A percentile compares a stretch with the other conserved stretches of the same genome.
Evolutionary conservation across 2,113 vertebrate species (phyloP).

Genomic region (Papio anubis): DNA sequence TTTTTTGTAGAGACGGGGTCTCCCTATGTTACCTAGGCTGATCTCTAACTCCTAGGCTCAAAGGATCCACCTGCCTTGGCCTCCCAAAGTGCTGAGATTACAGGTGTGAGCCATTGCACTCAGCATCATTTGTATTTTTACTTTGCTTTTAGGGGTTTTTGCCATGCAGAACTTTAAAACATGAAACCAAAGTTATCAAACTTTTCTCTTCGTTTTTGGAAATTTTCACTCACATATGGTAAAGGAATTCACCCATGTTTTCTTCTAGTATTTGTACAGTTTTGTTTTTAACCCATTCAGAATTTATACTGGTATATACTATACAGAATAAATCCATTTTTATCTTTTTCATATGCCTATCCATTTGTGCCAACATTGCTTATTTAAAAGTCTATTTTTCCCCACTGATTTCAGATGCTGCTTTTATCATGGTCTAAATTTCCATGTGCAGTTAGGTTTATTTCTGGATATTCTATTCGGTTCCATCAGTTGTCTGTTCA

Average conservation of each 20-base stretch:
- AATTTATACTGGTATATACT: background rate
- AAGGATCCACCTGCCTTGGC: no score
- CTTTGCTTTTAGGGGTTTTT: background rate
- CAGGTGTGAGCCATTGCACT: no score
- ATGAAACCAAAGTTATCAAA: background rate
- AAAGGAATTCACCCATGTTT: background rate
- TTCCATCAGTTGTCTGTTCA: conserved; percentile 35
- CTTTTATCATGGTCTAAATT: conserved; percentile 32
- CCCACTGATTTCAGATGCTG: conserved; percentile 18
- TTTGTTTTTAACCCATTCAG: conserved; percentile 19
- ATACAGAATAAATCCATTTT: background rate
- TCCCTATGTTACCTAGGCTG: no score
- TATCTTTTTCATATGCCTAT: background rate
- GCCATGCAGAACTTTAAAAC: background rate
- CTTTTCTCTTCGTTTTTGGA: background rate
- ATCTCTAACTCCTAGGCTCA: no score
- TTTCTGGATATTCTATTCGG: conserved; percentile 57
- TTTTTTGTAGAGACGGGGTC: no score
- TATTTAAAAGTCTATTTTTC: background rate
- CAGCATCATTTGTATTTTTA: background rate
- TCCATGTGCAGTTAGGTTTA: conserved; percentile 42
- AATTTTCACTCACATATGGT: background rate
- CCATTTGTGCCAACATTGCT: background rate
- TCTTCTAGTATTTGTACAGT: background rate
- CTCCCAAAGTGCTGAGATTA: no score